Conservation (phyloP, 2,888 invertebrate genomes). For the Lysandra bellargus region DNA sequence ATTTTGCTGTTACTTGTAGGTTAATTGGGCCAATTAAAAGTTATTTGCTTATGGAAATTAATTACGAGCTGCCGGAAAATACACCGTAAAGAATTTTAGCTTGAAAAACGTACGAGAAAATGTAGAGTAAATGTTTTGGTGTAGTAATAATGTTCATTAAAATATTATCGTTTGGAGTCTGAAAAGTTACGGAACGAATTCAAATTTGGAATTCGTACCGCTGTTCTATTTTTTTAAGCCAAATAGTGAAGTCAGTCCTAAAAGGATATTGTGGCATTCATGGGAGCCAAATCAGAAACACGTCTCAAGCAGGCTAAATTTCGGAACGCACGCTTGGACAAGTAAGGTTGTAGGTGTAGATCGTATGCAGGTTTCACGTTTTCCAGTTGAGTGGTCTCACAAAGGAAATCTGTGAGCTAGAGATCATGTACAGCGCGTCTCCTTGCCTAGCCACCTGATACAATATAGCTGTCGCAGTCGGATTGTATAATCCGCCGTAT, state of each 20-base stretch:
- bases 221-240: neutral
- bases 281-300: neutral
- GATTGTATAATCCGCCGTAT: no score
- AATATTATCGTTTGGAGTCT: neutral
- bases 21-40: slow-evolving; percentile 19
- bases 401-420: slow-evolving; percentile 13
- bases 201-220: neutral
- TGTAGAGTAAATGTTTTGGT: neutral
- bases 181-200: neutral
- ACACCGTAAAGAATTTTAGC: neutral
- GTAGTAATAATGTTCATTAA: no score
- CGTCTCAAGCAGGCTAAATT: neutral
- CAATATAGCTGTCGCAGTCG: neutral
- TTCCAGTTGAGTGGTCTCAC: slow-evolving; percentile 15
- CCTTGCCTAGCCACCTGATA: slow-evolving; percentile 10
- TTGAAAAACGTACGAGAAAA: neutral
- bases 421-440: slow-evolving; percentile 14
- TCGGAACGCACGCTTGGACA: neutral
- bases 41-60: neutral
- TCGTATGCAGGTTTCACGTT: neutral
- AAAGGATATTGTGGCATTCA: neutral
- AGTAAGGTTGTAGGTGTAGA: neutral
- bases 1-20: neutral
- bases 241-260: neutral
- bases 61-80: neutral